Percentiles rank a stretch among this genome's conserved stretches.
Evolutionary conservation across 2,797 vertebrate species (phyloP).

Genomic region (Dendrocincla tyrannina): DNA sequence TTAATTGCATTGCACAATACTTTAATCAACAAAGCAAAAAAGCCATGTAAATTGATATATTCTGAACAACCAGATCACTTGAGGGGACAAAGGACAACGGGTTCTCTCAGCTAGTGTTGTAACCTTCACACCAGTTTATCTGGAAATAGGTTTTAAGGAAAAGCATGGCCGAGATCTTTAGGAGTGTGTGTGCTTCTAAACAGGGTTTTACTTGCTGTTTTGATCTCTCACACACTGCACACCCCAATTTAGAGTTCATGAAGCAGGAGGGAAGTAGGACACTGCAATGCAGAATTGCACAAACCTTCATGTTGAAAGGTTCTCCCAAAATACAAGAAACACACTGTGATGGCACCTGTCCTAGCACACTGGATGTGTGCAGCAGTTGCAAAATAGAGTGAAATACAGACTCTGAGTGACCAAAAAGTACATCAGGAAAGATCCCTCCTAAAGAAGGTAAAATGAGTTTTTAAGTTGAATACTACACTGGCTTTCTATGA

Average conservation of each 20-base stretch:
- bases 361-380: neutral
- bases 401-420: neutral
- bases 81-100: neutral
- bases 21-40: neutral
- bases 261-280: neutral
- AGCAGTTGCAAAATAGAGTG: neutral
- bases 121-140: neutral
- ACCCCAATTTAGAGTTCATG: fast-evolving
- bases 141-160: neutral
- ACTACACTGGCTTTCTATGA: neutral
- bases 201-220: neutral
- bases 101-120: neutral
- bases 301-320: neutral
- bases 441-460: neutral
- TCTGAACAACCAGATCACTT: neutral
- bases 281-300: neutral
- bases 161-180: neutral
- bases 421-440: neutral
- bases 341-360: neutral
- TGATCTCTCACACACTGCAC: neutral
- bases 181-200: neutral
- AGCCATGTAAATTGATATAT: neutral
- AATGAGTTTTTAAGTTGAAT: neutral
- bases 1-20: neutral
- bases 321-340: neutral